Evolutionary conservation across 2,888 invertebrate species (phyloP).

Genomic region (Drepana falcataria): DNA sequence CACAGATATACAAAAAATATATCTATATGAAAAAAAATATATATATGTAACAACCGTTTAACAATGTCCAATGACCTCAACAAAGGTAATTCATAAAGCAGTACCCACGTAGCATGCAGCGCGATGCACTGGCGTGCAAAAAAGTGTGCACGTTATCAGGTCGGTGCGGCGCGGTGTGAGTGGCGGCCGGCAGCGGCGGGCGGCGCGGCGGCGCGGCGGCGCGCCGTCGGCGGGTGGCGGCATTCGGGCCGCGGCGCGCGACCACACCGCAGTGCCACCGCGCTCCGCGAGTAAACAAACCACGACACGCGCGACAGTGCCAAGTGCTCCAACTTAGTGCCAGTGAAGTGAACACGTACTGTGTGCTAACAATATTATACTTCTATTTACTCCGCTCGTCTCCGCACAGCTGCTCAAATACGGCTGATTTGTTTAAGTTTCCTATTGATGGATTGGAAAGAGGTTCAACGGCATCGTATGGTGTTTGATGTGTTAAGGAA

Average conservation of each 20-base stretch:
- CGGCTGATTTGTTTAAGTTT: slow-evolving; percentile 58
- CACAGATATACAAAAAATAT: too few species aligned
- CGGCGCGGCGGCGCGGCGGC: slow-evolving; percentile 29
- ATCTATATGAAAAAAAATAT: too few species aligned
- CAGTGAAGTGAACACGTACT: slow-evolving; percentile 50
- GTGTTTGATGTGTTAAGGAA: slow-evolving; percentile 66
- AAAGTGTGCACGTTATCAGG: slow-evolving; percentile 46
- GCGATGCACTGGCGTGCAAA: slow-evolving; percentile 36
- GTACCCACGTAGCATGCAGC: neutral
- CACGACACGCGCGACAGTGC: slow-evolving; percentile 32
- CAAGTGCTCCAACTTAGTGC: slow-evolving; percentile 51
- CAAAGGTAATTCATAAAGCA: neutral
- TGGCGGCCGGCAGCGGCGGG: slow-evolving; percentile 11
- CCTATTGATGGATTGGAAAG: slow-evolving; percentile 65
- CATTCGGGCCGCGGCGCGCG: slow-evolving; percentile 75
- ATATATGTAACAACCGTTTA: too few species aligned
- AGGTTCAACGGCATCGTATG: slow-evolving; percentile 52
- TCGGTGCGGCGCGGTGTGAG: slow-evolving; percentile 53
- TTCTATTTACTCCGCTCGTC: slow-evolving; percentile 29
- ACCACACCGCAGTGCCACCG: slow-evolving; percentile 48
- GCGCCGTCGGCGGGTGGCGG: slow-evolving; percentile 49
- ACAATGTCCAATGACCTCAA: neutral
- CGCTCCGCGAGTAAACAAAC: slow-evolving; percentile 36
- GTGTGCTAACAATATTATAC: slow-evolving; percentile 24
- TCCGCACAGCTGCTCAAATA: slow-evolving; percentile 59